Evolutionary conservation across 2,888 invertebrate genomes (phyloP), one percentile per base, ranked within the genome.

Genomic region (Sylvicola cinctus): DNA sequence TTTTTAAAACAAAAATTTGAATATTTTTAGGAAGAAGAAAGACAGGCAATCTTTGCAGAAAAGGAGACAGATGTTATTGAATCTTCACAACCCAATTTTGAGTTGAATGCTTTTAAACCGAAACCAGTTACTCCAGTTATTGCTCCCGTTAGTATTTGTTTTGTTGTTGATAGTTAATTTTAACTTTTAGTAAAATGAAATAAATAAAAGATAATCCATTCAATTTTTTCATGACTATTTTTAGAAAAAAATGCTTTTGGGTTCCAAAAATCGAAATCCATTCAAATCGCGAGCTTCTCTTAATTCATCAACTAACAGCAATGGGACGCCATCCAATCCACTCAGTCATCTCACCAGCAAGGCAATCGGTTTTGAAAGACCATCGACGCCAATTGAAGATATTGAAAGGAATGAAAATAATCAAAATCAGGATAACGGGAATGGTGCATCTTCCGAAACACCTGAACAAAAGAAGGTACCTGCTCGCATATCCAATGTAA

Each of bases 231-330:
- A 12, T 11, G 11, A 29, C 15, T 16, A 12, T n/a, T 32, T n/a
- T 16, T 29, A 44, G 44, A 55, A 52, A 42, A 40, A 50, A 3
- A 54, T 58, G 46, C 49, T 52, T 27, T 38, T 54, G 6, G 51
- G 47, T 34, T 44, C 46, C 7, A 41, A 46, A 4, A 57, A 51
- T 37, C 50, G 66, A 16, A 63, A 66, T 41, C 63, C 68, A 2
- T 64, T 70, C 34, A 67, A 58, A 41, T n/a, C n/a, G n/a, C n/a
- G 20, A 20, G 20, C 20, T n/a, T n/a, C n/a, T n/a, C n/a, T n/a
- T n/a, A 65, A 65, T 36, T 43, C 46, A 2, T 29, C 51, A 1
- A 58, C 15, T 10, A 20, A 29, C 20, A 15, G 13, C 7, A 4
- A 15, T 15, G 32, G 32, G 10, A 39, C 33, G 49, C 43, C 16